Conservation (phyloP, 2,113 vertebrate genomes). For the Apistogramma diplotaenia region DNA sequence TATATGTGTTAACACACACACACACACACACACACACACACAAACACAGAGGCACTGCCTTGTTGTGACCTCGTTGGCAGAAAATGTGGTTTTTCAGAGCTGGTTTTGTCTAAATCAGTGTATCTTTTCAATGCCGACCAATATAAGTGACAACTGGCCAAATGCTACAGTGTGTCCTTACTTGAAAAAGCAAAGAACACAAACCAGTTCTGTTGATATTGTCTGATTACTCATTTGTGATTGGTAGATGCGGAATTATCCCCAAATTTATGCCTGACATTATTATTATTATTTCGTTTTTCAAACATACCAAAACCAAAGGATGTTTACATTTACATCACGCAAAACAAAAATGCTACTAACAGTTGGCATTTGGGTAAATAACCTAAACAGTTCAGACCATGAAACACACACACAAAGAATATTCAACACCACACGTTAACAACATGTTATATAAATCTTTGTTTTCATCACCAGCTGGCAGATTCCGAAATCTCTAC, state of each 20-base stretch:
- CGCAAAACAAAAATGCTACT: neutral
- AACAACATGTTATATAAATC: neutral
- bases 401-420: neutral
- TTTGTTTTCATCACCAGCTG: constrained; percentile 35
- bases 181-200: neutral
- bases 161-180: neutral
- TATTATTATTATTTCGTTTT: neutral
- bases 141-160: neutral
- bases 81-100: constrained; percentile 48
- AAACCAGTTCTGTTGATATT: neutral
- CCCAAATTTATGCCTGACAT: too few relatives aligned
- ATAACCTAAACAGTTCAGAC: neutral
- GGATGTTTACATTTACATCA: neutral
- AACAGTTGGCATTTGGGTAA: neutral
- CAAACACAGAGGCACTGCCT: neutral
- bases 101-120: constrained; percentile 21
- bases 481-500: constrained; percentile 28
- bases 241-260: neutral
- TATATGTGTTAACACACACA: constrained; percentile 5
- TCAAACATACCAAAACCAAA: neutral
- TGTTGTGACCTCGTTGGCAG: constrained; percentile 20
- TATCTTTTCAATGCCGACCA: neutral
- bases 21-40: neutral
- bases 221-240: neutral
- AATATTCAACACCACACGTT: neutral